A percentile compares a stretch with the other conserved stretches of the same genome.
phyloP scores from a whole-genome alignment of 2,113 vertebrate species.

The Machaerirhynchus nigripectus region DNA sequence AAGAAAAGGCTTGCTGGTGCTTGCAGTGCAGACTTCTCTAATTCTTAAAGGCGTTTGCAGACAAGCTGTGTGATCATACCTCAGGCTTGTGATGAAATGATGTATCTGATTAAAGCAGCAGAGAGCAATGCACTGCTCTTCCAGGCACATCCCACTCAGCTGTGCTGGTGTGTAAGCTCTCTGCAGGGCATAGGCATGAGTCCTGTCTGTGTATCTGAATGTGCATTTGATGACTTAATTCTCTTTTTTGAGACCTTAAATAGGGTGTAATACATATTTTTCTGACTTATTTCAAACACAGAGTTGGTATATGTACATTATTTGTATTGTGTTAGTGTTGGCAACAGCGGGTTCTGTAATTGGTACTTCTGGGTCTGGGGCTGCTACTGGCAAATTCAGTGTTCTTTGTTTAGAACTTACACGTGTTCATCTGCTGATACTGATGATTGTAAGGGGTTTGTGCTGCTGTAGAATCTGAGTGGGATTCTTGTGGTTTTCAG shows the following conservation, averaged over 20 bases:
- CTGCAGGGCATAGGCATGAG: not conserved
- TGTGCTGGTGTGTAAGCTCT: not conserved
- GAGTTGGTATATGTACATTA: fast-evolving
- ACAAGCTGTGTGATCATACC: not conserved
- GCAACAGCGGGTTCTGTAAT: not conserved
- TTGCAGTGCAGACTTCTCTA: not conserved
- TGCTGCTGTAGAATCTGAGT: not conserved
- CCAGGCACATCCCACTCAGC: too few relatives aligned
- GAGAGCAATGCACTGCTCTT: not conserved
- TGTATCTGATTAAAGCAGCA: not conserved
- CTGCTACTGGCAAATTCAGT: not conserved
- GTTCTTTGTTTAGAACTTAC: not conserved
- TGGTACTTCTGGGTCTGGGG: not conserved
- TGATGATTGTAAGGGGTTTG: not conserved
- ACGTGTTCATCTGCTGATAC: fast-evolving
- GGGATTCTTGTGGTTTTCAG: constrained; percentile 63
- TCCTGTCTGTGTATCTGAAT: not conserved
- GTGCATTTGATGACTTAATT: not conserved
- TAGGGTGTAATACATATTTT: not conserved
- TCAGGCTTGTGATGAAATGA: not conserved
- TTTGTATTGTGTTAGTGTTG: not conserved
- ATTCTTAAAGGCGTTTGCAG: fast-evolving
- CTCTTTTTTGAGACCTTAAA: not conserved
- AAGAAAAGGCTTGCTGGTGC: not conserved
- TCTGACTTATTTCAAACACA: not conserved